phyloP scores from a whole-genome alignment of 2,113 vertebrate genomes.

The Apodemus speciosus region DNA sequence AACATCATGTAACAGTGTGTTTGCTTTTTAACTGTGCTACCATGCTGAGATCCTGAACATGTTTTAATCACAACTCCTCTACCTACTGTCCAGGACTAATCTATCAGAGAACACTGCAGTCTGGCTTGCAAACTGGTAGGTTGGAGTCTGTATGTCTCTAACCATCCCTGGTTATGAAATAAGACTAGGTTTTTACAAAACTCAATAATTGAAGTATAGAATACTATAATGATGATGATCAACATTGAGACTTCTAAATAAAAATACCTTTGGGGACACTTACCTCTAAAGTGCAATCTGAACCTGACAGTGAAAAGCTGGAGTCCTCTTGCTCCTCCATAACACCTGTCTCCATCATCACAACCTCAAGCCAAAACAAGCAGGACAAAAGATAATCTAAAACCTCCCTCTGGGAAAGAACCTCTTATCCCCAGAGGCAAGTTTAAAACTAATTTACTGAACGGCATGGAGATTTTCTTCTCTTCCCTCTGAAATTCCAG shows the following conservation, averaged over 20 bases:
- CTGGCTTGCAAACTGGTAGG: background rate
- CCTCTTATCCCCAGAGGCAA: background rate
- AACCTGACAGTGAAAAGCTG: background rate
- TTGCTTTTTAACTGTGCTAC: background rate
- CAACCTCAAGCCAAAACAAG: background rate
- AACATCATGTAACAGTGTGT: background rate
- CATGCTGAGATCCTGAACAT: background rate
- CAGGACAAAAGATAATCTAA: constrained; percentile 14
- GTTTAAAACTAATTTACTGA: constrained; percentile 56
- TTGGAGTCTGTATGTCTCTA: background rate
- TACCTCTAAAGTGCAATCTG: background rate
- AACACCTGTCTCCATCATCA: background rate
- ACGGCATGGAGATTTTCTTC: constrained; percentile 15
- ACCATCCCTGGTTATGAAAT: background rate
- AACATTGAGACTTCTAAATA: background rate
- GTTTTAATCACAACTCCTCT: constrained; percentile 1
- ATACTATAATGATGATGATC: constrained; percentile 26
- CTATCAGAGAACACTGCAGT: background rate
- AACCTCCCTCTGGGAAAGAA: background rate
- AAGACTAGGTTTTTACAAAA: background rate
- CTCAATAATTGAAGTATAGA: background rate
- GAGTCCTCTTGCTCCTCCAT: background rate
- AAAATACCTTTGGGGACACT: background rate
- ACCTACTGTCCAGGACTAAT: background rate
- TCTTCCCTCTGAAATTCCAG: constrained; percentile 55